Evolutionary conservation across 1,140 invertebrate genomes (phyloP), one percentile per base, ranked within the genome.

Genomic region (Megathymus violae): DNA sequence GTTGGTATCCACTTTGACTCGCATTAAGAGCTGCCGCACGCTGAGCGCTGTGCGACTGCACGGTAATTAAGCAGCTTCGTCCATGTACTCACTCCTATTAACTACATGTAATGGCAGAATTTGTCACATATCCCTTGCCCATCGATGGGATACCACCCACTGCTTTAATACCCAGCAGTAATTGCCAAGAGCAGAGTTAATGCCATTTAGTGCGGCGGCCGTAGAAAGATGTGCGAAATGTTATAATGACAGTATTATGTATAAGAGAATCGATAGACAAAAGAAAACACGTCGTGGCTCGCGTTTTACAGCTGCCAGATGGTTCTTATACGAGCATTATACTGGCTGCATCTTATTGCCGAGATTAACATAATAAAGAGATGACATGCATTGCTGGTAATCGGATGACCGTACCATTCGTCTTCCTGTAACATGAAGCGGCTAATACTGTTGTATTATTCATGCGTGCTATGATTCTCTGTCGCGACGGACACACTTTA

Each of bases 371-470:
- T 47, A 41, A 52, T 52, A 52, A 52, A 40, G 50, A 41, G 50
- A 41, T 41, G 50, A 52, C 36, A 38, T 36, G 11, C 34, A 22
- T 52, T 19, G 50, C 50, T 17, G 50, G 34, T 41, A 41, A 52
- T 52, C 50, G 36, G 50, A 40, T 17, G 50, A 52, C 17, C 15
- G 36, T 52, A 22, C 31, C 15, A 36, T 52, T 52, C 40, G 17
- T 52, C 36, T 52, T 52, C 36, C 50, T 52, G 15, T 17, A 40
- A 36, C 50, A 41, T 25, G 22, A 14, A 52, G 13, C 17, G 17
- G 17, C 36, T 54, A 27, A 54, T 43, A 38, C 38, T 52, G 50
- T 52, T 41, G 36, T 54, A 27, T 54, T 54, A 43, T 54, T 54
- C 38, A 54, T 54, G 38, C 36, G 4, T 43, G 36, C 51, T 13